A percentile compares a stretch with the other conserved stretches of the same genome.
phyloP scores from a whole-genome alignment of 1,140 invertebrate species.

The Potamilus streckersoni region DNA sequence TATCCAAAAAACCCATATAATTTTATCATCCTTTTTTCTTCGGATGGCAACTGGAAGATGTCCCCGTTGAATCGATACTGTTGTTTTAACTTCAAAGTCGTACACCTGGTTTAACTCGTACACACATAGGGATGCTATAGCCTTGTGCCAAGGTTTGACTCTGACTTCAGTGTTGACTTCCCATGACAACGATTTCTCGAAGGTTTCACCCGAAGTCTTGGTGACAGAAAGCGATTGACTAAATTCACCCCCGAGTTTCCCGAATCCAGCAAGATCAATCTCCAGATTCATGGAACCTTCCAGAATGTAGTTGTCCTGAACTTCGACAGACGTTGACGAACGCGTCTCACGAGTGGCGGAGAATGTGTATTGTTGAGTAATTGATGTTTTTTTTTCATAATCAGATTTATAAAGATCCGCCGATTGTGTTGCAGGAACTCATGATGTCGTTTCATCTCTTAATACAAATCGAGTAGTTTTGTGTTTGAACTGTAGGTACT shows the following conservation, averaged over 20 bases:
- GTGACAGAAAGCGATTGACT: conserved; percentile 20
- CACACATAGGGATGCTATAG: conserved; percentile 19
- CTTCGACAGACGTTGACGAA: conserved; percentile 13
- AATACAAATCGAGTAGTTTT: conserved; percentile 1
- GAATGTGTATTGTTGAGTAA: conserved; percentile 24
- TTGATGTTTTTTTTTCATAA: conserved; percentile 24
- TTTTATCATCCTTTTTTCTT: conserved; percentile 14
- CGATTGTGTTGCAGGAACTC: neutral
- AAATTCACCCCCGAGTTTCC: conserved; percentile 14
- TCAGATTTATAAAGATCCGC: conserved; percentile 23
- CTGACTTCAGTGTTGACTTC: conserved; percentile 22
- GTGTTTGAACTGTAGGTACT: conserved; percentile 27
- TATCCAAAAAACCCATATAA: conserved; percentile 6
- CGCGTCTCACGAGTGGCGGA: conserved; percentile 12
- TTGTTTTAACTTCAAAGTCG: conserved; percentile 20
- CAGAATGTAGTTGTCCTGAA: conserved; percentile 32
- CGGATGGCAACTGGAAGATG: conserved; percentile 11
- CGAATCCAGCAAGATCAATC: conserved; percentile 17
- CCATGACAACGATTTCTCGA: conserved; percentile 16
- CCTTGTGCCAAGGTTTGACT: conserved; percentile 17
- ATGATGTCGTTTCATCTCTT: neutral
- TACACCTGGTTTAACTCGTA: conserved; percentile 8
- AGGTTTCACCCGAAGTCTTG: conserved; percentile 21
- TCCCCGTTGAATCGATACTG: conserved; percentile 4
- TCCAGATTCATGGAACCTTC: conserved; percentile 24